A percentile compares a stretch with the other conserved stretches of the same genome.
Evolutionary conservation across 2,113 vertebrate species (phyloP).

Genomic region (Nesogale talazaci): DNA sequence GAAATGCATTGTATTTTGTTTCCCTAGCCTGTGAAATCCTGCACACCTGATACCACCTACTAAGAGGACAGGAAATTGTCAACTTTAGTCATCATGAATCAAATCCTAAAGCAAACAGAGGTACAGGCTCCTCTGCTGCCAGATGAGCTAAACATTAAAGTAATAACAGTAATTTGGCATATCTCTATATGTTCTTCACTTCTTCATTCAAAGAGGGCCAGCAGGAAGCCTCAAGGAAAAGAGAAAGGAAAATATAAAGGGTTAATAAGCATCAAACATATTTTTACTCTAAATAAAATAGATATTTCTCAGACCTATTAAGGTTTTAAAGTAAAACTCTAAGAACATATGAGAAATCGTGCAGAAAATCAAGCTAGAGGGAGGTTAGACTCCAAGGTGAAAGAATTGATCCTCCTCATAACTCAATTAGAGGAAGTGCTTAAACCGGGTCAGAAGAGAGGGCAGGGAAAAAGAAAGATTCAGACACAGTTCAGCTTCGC

Average conservation of each 20-base stretch:
- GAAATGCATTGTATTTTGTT: too few relatives aligned
- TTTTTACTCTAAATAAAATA: constrained; percentile 12
- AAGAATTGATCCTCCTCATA: background rate
- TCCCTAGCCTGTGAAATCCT: too few relatives aligned
- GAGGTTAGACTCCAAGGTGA: background rate
- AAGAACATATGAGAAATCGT: constrained; percentile 52
- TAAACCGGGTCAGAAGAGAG: background rate
- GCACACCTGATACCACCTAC: background rate
- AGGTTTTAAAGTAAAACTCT: constrained; percentile 59
- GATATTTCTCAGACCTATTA: background rate
- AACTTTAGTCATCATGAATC: too few relatives aligned
- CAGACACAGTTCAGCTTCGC: background rate
- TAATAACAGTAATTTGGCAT: background rate
- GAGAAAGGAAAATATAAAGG: background rate
- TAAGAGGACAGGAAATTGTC: background rate
- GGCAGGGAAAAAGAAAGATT: constrained; percentile 39
- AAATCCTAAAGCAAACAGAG: background rate
- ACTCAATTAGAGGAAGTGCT: background rate
- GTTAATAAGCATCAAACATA: background rate
- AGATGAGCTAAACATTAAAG: constrained; percentile 10
- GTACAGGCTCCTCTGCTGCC: background rate
- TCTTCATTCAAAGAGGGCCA: background rate
- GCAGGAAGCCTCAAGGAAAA: background rate
- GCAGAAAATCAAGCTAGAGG: constrained; percentile 18
- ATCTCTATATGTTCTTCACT: background rate